phyloP scores from a whole-genome alignment of 2,113 vertebrate species.

The Cyphomyrus plagiostoma region DNA sequence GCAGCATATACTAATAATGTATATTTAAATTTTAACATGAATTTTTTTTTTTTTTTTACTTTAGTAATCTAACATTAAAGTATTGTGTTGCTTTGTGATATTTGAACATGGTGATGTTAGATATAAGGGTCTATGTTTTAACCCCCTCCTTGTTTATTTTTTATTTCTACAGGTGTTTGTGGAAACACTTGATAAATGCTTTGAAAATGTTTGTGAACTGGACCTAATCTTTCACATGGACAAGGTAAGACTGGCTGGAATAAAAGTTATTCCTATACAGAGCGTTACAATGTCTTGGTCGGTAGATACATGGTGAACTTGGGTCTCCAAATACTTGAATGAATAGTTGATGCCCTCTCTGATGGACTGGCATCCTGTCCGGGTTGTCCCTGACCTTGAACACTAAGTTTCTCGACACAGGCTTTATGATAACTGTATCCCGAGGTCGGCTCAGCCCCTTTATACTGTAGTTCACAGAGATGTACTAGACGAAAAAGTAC shows the following conservation, averaged over 20 bases:
- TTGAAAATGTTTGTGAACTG: constrained; percentile 90
- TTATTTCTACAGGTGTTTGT: constrained; percentile 76
- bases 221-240: constrained; percentile 97
- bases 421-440: neutral
- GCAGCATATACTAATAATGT: neutral
- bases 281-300: neutral
- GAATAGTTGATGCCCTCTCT: neutral
- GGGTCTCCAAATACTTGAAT: neutral
- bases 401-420: neutral
- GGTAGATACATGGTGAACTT: neutral
- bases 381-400: neutral
- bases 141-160: neutral
- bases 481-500: neutral
- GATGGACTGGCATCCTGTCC: neutral
- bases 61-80: neutral
- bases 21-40: neutral
- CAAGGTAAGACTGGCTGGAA: constrained; percentile 60
- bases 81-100: neutral
- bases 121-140: neutral
- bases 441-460: neutral
- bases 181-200: constrained; percentile 92
- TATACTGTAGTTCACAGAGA: neutral
- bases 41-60: neutral
- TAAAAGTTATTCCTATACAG: neutral
- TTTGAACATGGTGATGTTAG: neutral